phyloP scores from a whole-genome alignment of 2,888 invertebrate species.

The Mechanitis messenoides region DNA sequence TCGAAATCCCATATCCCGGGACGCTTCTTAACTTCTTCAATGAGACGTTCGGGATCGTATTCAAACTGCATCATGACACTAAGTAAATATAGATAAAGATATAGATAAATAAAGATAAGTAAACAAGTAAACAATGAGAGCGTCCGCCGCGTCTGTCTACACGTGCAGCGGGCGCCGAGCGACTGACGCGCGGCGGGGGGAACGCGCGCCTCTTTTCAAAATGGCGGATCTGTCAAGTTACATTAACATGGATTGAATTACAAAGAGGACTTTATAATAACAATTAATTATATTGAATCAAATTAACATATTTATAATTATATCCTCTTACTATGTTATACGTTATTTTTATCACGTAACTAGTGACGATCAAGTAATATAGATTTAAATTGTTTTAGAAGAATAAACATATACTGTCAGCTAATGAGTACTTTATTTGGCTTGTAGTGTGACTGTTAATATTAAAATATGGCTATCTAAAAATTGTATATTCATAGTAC shows the following conservation, averaged over 20 bases:
- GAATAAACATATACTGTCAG: too few species aligned
- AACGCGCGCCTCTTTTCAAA: conserved; percentile 60
- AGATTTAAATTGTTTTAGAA: too few species aligned
- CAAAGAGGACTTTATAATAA: background rate
- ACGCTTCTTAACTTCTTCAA: conserved; percentile 61
- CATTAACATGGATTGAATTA: conserved; percentile 38
- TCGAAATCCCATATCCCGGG: conserved; percentile 67
- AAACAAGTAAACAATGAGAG: conserved; percentile 22
- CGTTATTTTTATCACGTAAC: too few species aligned
- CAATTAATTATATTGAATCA: conserved; percentile 13
- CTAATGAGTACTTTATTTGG: too few species aligned
- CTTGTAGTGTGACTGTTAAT: too few species aligned
- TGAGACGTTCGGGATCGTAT: conserved; percentile 65
- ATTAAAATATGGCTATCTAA: too few species aligned
- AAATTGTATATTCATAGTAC: too few species aligned
- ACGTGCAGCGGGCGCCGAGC: conserved; percentile 57
- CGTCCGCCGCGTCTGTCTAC: conserved; percentile 38
- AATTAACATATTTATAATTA: too few species aligned
- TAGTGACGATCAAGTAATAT: too few species aligned
- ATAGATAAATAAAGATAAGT: background rate
- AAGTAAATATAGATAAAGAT: background rate
- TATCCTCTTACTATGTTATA: too few species aligned
- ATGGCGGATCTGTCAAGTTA: conserved; percentile 47
- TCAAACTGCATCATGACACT: conserved; percentile 56
- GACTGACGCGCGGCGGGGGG: conserved; percentile 64